Evolutionary conservation across 2,113 vertebrate genomes (phyloP).

Genomic region (Microcebus jonahi): DNA sequence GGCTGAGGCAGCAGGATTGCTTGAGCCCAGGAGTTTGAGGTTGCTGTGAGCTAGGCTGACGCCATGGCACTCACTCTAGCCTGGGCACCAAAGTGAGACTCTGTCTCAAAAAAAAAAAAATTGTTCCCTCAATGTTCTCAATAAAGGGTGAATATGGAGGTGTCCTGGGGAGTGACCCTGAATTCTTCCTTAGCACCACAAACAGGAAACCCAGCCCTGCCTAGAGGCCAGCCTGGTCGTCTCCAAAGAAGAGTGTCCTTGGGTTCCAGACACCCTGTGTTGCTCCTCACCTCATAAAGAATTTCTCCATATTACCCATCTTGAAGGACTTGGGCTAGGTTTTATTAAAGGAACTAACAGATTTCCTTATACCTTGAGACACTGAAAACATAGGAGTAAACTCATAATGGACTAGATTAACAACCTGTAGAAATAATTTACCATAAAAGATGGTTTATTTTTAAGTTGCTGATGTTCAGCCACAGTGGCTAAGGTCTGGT

Average conservation of each 20-base stretch:
- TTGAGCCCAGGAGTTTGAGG: too few species aligned
- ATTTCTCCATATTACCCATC: neutral
- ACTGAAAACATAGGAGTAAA: neutral
- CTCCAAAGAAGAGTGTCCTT: neutral
- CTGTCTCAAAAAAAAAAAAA: neutral
- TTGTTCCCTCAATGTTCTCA: neutral
- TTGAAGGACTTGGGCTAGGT: neutral
- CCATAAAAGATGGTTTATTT: neutral
- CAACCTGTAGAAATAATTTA: conserved; percentile 3
- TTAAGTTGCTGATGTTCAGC: neutral
- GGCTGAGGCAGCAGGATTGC: too few species aligned
- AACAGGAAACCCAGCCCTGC: neutral
- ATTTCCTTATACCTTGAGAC: neutral
- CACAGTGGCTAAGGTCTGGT: neutral
- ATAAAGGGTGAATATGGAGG: neutral
- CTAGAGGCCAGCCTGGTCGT: neutral
- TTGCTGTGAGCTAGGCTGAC: too few species aligned
- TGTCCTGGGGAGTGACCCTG: neutral
- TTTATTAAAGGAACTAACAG: conserved; percentile 20
- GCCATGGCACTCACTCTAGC: too few species aligned
- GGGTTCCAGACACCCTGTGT: neutral
- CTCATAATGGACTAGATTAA: neutral
- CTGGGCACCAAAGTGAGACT: too few species aligned
- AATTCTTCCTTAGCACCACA: neutral
- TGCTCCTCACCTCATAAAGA: neutral